Evolutionary conservation across 1,140 invertebrate species (phyloP), one percentile per base, ranked within the genome.

Genomic region (Rhopalosiphum padi): DNA sequence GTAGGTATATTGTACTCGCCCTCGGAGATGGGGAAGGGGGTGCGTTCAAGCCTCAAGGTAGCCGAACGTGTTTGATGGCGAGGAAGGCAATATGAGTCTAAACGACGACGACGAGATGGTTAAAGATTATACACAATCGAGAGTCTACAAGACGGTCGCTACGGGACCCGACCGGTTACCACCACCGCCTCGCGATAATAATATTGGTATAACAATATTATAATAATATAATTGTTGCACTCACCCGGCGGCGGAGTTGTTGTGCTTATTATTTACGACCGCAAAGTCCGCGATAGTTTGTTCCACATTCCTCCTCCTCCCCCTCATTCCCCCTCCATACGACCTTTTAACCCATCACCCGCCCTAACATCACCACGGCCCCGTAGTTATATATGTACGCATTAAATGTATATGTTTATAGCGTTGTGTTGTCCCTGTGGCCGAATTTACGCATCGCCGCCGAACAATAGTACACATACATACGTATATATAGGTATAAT

Each of bases 211-310:
- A 77, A 77, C 60, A 77, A n/a, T 77, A 77, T 77, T 77, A 77
- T 77, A 77, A 77, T 77, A 77, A 77, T 77, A 77, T 77, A 77
- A 77, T 77, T 77, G 60, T 77, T 46, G 48, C 87, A 22, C n/a
- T 37, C 22, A 21, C 87, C 86, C 46, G n/a, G 46, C 30, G 85
- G 86, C 23, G 43, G 18, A 22, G 46, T n/a, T 35, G 46, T 88
- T 37, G 48, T 37, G n/a, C 53, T 90, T 90, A 90, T 90, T 90
- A 60, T 90, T 90, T 90, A 90, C 53, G 53, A 90, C 53, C 43
- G 37, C 15, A 41, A 30, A 60, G 51, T 90, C 88, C 25, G n/a
- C 48, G 48, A 89, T 89, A 53, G 87, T 89, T 89, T 53, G 48
- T 89, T 37, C 48, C n/a, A 25, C 85, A 1, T 35, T 6, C 21